Evolutionary conservation across 2,888 invertebrate species (phyloP).

Genomic region (Oligia strigilis): DNA sequence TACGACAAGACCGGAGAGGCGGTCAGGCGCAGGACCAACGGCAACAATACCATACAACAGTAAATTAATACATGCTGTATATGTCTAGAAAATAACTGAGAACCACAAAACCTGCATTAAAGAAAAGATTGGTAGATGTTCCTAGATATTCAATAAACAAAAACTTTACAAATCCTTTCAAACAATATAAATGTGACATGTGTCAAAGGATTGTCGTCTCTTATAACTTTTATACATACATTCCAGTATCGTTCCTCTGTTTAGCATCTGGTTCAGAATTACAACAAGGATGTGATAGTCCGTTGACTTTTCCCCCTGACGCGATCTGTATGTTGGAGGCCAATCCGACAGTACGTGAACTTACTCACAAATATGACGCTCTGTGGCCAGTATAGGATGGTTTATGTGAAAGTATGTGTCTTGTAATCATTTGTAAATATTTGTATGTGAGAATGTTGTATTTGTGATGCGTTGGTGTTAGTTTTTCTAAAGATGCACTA

Average conservation of each 20-base stretch:
- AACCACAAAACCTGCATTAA: neutral
- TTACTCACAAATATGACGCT: conserved; percentile 37
- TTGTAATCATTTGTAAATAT: conserved; percentile 36
- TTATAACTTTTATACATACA: conserved; percentile 23
- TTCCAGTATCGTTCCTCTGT: conserved; percentile 35
- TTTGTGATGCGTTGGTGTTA: neutral
- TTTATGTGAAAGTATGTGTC: conserved; percentile 41
- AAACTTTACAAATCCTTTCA: neutral
- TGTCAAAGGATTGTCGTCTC: neutral
- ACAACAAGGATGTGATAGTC: conserved; percentile 62
- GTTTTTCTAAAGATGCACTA: neutral
- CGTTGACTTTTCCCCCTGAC: conserved; percentile 65
- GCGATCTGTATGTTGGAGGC: conserved; percentile 59
- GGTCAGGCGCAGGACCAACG: no score
- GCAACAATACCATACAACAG: no score
- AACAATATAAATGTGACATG: neutral
- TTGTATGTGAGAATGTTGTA: neutral
- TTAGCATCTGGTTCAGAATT: conserved; percentile 57
- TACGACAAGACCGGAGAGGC: no score
- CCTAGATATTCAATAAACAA: neutral
- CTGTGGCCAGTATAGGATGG: conserved; percentile 4
- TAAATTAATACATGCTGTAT: no score
- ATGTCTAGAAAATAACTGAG: neutral
- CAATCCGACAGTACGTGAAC: conserved; percentile 56
- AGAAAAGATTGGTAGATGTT: neutral